These are phyloP conservation scores for Blastobasis lacticolella DNA, from an alignment of 2,888 invertebrate species.

Conservation along the genomic window DNA sequence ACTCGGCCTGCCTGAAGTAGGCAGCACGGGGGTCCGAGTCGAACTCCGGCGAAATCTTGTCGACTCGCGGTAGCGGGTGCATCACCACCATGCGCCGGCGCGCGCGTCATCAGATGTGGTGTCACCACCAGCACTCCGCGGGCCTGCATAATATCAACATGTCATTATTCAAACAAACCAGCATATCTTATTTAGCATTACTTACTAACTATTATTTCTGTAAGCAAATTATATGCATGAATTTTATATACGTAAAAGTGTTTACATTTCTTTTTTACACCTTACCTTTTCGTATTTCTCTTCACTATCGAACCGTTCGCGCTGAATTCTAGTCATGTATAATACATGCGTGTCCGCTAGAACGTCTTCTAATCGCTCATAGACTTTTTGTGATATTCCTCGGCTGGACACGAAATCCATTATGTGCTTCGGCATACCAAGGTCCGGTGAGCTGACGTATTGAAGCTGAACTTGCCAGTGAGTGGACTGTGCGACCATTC, in stretches of 20 bases:
- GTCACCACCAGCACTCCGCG: constrained; percentile 93
- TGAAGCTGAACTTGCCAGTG: constrained; percentile 92
- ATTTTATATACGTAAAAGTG: too few species aligned
- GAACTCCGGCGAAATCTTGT: constrained; percentile 95
- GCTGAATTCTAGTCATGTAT: constrained; percentile 98
- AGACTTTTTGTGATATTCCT: constrained; percentile 85
- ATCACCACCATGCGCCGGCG: constrained; percentile 96
- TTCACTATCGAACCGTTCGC: constrained; percentile 88
- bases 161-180: too few species aligned
- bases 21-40: constrained; percentile 98
- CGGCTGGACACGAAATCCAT: constrained; percentile 84
- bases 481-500: constrained; percentile 98
- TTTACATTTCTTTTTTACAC: not conserved
- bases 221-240: too few species aligned
- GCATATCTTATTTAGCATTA: too few species aligned
- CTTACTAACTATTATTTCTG: too few species aligned
- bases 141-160: constrained; percentile 69
- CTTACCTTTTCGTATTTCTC: constrained; percentile 90
- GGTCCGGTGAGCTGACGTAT: constrained; percentile 90
- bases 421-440: constrained; percentile 94
- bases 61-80: constrained; percentile 96
- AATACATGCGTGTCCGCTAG: constrained; percentile 96
- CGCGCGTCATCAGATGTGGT: constrained; percentile 95
- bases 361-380: constrained; percentile 85
- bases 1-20: constrained; percentile 98